Evolutionary conservation across 2,797 vertebrate genomes (phyloP).

Genomic region (Clarias pachynema): DNA sequence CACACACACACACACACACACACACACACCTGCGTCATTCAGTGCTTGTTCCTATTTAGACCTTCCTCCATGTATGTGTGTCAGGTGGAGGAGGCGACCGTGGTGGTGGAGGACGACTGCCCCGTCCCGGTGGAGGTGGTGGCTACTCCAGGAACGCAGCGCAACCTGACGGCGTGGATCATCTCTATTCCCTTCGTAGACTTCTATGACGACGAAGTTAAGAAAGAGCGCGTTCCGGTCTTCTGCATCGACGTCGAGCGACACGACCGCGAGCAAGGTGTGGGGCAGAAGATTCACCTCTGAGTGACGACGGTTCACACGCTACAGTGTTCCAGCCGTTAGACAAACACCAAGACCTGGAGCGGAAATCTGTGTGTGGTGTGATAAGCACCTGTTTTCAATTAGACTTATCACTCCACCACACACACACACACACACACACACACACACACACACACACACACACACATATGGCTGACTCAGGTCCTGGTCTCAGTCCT

Average conservation of each 20-base stretch:
- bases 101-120: constrained; percentile 90
- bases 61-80: not conserved
- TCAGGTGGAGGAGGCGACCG: constrained; percentile 93
- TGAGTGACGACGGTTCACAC: not conserved
- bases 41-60: too few species aligned
- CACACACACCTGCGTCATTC: too few species aligned
- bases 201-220: constrained; percentile 83
- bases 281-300: constrained; percentile 15
- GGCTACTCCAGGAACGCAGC: constrained; percentile 75
- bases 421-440: not conserved
- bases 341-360: not conserved
- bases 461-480: not conserved
- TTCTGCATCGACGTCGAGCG: constrained; percentile 95
- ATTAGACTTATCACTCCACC: not conserved
- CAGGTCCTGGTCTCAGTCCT: not conserved
- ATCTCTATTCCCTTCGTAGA: constrained; percentile 90
- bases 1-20: too few species aligned
- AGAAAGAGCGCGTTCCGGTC: constrained; percentile 88
- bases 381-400: not conserved
- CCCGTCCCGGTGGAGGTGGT: constrained; percentile 73
- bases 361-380: not conserved
- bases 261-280: constrained; percentile 86
- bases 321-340: not conserved
- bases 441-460: too few species aligned
- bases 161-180: constrained; percentile 90